These are phyloP conservation scores for Calidris pugnax DNA, from an alignment of 2,113 vertebrate species.

Conservation along the genomic window DNA sequence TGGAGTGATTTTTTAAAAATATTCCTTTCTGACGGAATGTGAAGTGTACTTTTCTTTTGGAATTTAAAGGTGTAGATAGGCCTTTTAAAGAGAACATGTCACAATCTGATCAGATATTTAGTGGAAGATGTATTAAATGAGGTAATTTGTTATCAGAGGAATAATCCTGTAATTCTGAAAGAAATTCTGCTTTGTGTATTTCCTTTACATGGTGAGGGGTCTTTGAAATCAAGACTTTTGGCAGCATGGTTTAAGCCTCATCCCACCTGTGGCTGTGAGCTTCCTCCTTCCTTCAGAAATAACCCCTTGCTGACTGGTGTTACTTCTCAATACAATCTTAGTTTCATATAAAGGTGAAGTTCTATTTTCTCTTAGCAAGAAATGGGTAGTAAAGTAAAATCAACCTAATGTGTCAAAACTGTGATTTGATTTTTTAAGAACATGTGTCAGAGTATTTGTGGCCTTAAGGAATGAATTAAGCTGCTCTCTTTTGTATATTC, in stretches of 20 bases:
- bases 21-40: neutral
- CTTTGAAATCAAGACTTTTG: neutral
- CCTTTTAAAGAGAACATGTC: neutral
- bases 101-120: neutral
- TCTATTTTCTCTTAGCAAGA: neutral
- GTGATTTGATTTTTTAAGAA: neutral
- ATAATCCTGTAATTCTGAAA: neutral
- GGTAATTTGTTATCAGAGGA: neutral
- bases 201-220: neutral
- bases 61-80: neutral
- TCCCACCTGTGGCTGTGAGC: fast-evolving
- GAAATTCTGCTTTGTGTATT: neutral
- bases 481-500: neutral
- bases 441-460: neutral
- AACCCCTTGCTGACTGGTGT: fast-evolving
- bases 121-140: neutral
- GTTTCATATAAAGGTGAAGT: neutral
- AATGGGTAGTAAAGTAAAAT: neutral
- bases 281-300: neutral
- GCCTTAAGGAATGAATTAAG: neutral
- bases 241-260: fast-evolving
- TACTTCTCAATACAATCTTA: neutral
- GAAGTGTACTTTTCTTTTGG: neutral
- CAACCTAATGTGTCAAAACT: neutral
- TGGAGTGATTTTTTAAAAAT: neutral